These are phyloP conservation scores for Lamellibrachia columna DNA, from an alignment of 2,888 invertebrate species.

Conservation along the genomic window DNA sequence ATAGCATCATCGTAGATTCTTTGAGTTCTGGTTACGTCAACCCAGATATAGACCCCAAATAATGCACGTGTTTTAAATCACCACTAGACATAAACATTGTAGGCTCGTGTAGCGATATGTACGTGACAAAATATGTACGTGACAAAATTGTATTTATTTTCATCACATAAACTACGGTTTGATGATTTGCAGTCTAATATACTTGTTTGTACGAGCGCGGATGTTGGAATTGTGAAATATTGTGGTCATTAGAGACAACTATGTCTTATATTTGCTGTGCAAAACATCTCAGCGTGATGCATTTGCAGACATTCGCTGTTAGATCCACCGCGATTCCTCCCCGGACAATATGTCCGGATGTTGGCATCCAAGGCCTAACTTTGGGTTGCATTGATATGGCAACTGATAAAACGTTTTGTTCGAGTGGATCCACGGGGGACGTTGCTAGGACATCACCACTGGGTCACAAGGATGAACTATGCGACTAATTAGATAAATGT, in stretches of 20 bases:
- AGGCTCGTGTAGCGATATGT: neutral
- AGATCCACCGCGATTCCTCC: neutral
- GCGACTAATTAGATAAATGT: neutral
- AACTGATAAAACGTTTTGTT: neutral
- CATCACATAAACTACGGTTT: too few relatives aligned
- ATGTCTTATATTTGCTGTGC: neutral
- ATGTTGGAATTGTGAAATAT: neutral
- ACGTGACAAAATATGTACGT: too few relatives aligned
- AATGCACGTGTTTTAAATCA: neutral
- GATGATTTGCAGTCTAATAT: neutral
- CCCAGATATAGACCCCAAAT: neutral
- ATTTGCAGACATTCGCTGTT: neutral
- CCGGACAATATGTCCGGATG: neutral
- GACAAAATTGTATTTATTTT: too few relatives aligned
- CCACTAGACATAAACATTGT: neutral
- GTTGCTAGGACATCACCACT: neutral
- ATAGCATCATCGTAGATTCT: neutral
- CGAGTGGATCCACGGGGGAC: neutral
- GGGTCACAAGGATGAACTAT: neutral
- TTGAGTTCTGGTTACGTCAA: neutral
- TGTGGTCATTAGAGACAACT: neutral
- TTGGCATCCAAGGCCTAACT: neutral
- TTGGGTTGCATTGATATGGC: neutral
- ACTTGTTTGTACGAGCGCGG: neutral
- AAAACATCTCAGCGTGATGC: neutral